A percentile compares a stretch with the other conserved stretches of the same genome.
These are phyloP conservation scores for Girardinus metallicus DNA, from an alignment of 2,797 vertebrate genomes.

Conservation along the genomic window DNA sequence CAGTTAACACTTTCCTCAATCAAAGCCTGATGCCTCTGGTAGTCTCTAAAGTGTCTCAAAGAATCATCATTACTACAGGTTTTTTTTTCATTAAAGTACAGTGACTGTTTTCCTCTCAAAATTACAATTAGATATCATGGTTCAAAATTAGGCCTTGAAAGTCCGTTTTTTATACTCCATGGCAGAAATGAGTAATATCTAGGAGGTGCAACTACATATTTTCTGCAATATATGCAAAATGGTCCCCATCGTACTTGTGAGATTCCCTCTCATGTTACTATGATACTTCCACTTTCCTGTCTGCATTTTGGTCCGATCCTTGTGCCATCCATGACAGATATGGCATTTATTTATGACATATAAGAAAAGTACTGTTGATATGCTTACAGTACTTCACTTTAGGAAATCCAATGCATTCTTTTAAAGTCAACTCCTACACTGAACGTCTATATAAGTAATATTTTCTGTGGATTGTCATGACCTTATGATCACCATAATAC, in stretches of 20 bases:
- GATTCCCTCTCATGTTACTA: not conserved
- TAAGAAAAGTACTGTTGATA: not conserved
- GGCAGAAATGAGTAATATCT: no score
- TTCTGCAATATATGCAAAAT: no score
- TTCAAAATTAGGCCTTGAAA: no score
- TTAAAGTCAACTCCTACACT: slow-evolving; percentile 29
- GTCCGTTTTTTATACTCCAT: no score
- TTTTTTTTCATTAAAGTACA: no score
- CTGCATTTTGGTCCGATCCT: not conserved
- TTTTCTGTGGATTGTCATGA: slow-evolving; percentile 41
- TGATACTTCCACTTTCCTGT: not conserved
- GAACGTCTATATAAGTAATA: slow-evolving; percentile 29
- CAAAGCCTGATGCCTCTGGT: no score
- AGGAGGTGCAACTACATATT: no score
- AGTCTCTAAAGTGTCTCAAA: no score
- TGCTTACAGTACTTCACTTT: not conserved
- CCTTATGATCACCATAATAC: slow-evolving; percentile 49
- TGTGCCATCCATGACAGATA: not conserved
- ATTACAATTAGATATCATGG: no score
- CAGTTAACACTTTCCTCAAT: not conserved
- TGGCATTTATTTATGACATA: not conserved
- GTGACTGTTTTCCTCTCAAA: no score
- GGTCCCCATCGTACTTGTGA: not conserved
- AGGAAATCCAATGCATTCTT: not conserved
- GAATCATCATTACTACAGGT: no score